These are phyloP conservation scores for Argyresthia albistria DNA, from an alignment of 2,888 invertebrate species.

Conservation along the genomic window DNA sequence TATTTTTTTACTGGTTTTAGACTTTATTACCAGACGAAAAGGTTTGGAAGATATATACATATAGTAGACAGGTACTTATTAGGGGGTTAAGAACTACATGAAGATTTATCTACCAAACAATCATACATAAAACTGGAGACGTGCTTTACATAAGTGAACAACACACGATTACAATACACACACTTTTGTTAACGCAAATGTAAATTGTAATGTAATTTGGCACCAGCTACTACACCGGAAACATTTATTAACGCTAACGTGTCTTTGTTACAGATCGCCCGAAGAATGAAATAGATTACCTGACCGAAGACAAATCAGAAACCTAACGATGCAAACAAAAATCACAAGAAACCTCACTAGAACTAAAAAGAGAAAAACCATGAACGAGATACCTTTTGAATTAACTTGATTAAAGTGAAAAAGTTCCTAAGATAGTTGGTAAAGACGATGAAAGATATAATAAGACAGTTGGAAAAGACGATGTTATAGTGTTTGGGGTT, in stretches of 20 bases:
- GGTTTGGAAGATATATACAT: too few species aligned
- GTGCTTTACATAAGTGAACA: too few species aligned
- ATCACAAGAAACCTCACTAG: neutral
- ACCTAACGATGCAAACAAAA: slow-evolving; percentile 7
- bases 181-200: too few species aligned
- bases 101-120: too few species aligned
- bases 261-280: slow-evolving; percentile 50
- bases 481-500: slow-evolving; percentile 41
- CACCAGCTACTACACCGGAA: slow-evolving; percentile 13
- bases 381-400: slow-evolving; percentile 43
- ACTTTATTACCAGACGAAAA: too few species aligned
- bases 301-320: slow-evolving; percentile 14
- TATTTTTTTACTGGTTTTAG: too few species aligned
- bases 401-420: slow-evolving; percentile 39
- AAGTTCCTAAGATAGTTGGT: slow-evolving; percentile 1
- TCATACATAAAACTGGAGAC: too few species aligned
- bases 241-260: slow-evolving; percentile 27
- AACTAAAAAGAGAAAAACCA: slow-evolving; percentile 6
- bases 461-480: slow-evolving; percentile 10
- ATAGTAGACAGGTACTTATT: too few species aligned
- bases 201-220: too few species aligned
- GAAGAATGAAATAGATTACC: slow-evolving; percentile 23
- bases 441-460: neutral
- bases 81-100: too few species aligned
- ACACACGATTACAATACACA: too few species aligned